Conservation (phyloP, 2,797 vertebrate genomes). For the Acanthiza pusilla region DNA sequence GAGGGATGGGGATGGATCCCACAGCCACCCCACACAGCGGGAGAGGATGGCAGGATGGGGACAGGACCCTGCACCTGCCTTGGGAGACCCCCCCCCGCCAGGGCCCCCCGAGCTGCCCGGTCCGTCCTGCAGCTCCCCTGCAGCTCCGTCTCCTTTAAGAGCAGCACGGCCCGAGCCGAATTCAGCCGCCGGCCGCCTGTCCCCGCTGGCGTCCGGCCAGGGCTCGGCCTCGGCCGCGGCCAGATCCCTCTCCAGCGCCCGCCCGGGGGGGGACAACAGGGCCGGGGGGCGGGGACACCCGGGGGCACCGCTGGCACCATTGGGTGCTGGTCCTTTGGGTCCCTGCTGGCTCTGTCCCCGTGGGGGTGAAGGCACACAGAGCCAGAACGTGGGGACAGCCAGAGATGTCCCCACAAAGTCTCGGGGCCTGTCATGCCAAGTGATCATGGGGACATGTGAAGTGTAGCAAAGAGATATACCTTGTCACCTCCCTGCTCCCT, state of each 20-base stretch:
- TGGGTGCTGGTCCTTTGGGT: not conserved
- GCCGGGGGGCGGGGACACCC: not conserved
- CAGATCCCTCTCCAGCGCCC: conserved; percentile 20
- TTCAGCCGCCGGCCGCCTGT: conserved; percentile 12
- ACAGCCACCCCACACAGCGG: not conserved
- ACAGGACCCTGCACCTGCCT: not conserved
- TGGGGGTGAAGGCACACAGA: not conserved
- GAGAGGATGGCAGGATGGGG: not conserved
- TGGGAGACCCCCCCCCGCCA: not conserved
- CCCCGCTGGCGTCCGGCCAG: conserved; percentile 30
- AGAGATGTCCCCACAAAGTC: not conserved
- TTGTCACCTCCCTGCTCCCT: not conserved
- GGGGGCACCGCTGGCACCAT: accelerated
- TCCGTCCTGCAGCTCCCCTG: not conserved
- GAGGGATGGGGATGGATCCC: not conserved
- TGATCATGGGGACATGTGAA: not conserved
- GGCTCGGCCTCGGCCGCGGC: conserved; percentile 4
- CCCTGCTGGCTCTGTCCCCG: not conserved
- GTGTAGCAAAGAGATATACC: not conserved
- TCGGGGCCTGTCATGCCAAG: not conserved
- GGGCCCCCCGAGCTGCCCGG: not conserved
- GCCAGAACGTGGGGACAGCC: not conserved
- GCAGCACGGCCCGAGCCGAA: not conserved
- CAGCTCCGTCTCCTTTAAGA: conserved; percentile 49
- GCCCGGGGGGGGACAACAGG: not conserved